Base-by-base conservation (phyloP, 1,140 invertebrate genomes). In the Sesamia nonagrioides region DNA sequence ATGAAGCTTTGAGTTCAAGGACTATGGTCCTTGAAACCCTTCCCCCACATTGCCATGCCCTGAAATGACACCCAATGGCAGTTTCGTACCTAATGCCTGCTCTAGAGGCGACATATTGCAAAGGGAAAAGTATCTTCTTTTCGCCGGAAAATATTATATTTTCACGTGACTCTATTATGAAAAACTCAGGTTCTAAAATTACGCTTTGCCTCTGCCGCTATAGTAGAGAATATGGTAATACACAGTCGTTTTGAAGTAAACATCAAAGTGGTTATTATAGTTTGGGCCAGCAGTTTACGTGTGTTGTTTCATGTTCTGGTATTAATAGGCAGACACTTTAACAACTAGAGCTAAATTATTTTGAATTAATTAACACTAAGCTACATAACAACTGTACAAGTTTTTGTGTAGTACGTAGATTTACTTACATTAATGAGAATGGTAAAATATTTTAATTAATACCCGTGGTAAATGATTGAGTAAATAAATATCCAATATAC, bases 351-450 rank as follows among this genome's bases (percentile, higher is more conserved):
- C 52, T 78, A 78, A 58, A 66, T 68, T 77, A 77, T n/a, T 52
- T 68, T 58, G 76, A 66, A 77, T 77, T 54, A 40, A 78, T 68
- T 72, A 82, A 78, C 27, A 82, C 85, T 91, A 92, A 89, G 81
- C 89, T 91, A 91, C 87, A 90, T 92, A 93, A 93, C 90, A 91
- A 87, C 84, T 89, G 84, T 92, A 91, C 89, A 91, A 18, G 56
- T 63, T 45, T 78, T 71, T 58, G 60, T 77, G 37, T 74, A 77
- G 37, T 40, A 40, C 54, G 42, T 82, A 42, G 21, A 79, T 56
- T 79, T n/a, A 71, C 56, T 82, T 66, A 61, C 54, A 74, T 61
- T 75, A 71, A 42, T 78, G 61, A 86, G 17, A 78, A 81, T 83
- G 78, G 78, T 86, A 87, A 77, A 85, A 74, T 83, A 82, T 33